Evolutionary conservation across 2,797 vertebrate species (phyloP), one percentile per base, ranked within the genome.

Genomic region (Sylvia borin): DNA sequence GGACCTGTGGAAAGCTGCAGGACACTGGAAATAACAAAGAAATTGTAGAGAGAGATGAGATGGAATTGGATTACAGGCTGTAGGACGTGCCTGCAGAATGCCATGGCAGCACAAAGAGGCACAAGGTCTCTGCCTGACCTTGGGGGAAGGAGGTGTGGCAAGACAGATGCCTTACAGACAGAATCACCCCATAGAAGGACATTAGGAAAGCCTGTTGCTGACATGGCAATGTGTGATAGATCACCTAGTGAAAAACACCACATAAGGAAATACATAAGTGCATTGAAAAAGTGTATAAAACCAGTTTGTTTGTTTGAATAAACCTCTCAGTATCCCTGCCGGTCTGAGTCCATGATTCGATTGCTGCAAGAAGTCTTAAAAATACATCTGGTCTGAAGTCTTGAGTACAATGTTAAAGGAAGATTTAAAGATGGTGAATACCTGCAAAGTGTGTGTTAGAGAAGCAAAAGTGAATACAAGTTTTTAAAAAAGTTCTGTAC

Each of bases 81-180:
- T 34, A 19, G 18, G 31, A 18, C 0, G 4, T 0, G 2, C 9
- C 36, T 62, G 24, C 9, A n/a, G 47, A 24, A 43, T 0, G 6
- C 32, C 25, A 9, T 5, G 10, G 48, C 38, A 64, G 32, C 51
- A 43, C 48, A 64, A 25, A 62, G 24, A 9, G 9, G 24, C 4
- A n/a, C 21, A 7, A 48, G 47, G 47, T 64, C 58, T 34, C 11
- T 2, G 1, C 7, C 4, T 29, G 19, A 11, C 31, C 19, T 14
- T 29, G 24, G 1, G 2, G 9, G 19, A 4, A 29, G 18, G 14
- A 42, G 1, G 3, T 34, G 36, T 7, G 9, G 18, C 7, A 12
- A 0, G 8, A 32, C 25, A 45, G 60, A 43, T 0, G 1, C 8
- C 20, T 10, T 36, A 11, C 0, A 0, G 20, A 29, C 3, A 54